These are phyloP conservation scores for Omphaloscelis lunosa DNA, from an alignment of 2,888 invertebrate species.

Conservation along the genomic window DNA sequence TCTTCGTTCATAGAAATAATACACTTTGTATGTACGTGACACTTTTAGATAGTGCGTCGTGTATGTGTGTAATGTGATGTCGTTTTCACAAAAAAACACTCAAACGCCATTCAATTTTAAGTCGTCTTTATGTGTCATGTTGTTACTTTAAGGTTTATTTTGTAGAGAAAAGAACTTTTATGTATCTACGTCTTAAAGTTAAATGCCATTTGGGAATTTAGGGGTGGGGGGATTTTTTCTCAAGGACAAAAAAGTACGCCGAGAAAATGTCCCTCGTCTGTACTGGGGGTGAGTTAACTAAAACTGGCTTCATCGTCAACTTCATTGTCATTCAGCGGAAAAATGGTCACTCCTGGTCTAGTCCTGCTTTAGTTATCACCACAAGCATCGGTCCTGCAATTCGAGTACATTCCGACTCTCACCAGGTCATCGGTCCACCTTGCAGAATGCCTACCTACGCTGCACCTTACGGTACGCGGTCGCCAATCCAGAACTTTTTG, in stretches of 20 bases:
- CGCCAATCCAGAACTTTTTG: not conserved
- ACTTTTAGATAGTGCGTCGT: not conserved
- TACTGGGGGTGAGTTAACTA: too few relatives aligned
- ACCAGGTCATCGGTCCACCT: not conserved
- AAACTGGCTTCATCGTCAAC: not conserved
- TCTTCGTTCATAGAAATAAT: not conserved
- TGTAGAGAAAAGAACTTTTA: too few relatives aligned
- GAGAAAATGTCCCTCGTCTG: not conserved
- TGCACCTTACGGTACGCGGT: not conserved
- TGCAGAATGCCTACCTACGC: not conserved
- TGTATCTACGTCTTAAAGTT: not conserved
- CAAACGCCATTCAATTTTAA: conserved; percentile 8
- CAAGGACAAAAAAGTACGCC: too few relatives aligned
- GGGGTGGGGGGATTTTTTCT: not conserved
- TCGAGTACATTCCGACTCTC: too few relatives aligned
- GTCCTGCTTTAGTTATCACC: not conserved
- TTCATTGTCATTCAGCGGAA: not conserved
- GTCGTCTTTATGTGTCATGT: not conserved
- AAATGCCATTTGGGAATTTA: not conserved
- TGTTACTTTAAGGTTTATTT: conserved; percentile 5
- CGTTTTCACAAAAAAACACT: not conserved
- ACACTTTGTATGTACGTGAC: not conserved
- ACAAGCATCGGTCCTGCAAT: not conserved
- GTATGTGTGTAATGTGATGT: not conserved
- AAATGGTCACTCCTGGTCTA: not conserved